Conservation (phyloP, 2,113 vertebrate species). For the Anoplopoma fimbria region DNA sequence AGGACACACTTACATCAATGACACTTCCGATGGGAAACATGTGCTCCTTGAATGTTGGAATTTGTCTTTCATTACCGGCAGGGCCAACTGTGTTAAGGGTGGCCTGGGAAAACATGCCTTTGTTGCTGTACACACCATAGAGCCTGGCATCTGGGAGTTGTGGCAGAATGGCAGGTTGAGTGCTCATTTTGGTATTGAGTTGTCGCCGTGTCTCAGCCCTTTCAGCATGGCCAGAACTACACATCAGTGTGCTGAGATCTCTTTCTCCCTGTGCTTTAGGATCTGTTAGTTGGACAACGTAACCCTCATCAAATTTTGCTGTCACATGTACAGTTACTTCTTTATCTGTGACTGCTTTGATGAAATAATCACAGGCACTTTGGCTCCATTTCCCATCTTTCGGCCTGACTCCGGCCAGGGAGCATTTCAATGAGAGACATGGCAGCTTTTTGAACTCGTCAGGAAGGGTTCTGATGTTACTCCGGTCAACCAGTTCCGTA, state of each 20-base stretch:
- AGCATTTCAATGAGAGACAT: constrained; percentile 87
- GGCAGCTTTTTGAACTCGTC: constrained; percentile 85
- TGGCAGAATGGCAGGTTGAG: not conserved
- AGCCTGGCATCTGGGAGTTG: constrained; percentile 17
- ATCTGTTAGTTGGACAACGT: constrained; percentile 87
- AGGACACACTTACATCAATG: constrained; percentile 87
- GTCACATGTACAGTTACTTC: constrained; percentile 82
- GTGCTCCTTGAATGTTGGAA: constrained; percentile 71
- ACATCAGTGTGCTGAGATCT: constrained; percentile 85
- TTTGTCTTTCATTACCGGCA: constrained; percentile 26
- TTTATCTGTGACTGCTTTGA: constrained; percentile 86
- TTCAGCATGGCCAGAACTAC: constrained; percentile 81
- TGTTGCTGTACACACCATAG: not conserved
- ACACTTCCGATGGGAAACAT: constrained; percentile 89
- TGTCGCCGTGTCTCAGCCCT: constrained; percentile 65
- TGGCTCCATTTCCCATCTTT: constrained; percentile 83
- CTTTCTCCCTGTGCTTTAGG: constrained; percentile 80
- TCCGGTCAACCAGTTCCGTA: constrained; percentile 78
- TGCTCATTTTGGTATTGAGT: constrained; percentile 6
- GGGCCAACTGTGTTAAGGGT: constrained; percentile 1
- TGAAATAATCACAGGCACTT: constrained; percentile 86
- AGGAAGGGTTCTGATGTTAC: constrained; percentile 82
- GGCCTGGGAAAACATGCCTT: constrained; percentile 2
- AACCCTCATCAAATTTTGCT: constrained; percentile 75
- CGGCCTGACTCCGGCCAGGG: constrained; percentile 84